A percentile compares a stretch with the other conserved stretches of the same genome.
Evolutionary conservation across 2,888 invertebrate genomes (phyloP).

Genomic region (Trachelus tabidus): DNA sequence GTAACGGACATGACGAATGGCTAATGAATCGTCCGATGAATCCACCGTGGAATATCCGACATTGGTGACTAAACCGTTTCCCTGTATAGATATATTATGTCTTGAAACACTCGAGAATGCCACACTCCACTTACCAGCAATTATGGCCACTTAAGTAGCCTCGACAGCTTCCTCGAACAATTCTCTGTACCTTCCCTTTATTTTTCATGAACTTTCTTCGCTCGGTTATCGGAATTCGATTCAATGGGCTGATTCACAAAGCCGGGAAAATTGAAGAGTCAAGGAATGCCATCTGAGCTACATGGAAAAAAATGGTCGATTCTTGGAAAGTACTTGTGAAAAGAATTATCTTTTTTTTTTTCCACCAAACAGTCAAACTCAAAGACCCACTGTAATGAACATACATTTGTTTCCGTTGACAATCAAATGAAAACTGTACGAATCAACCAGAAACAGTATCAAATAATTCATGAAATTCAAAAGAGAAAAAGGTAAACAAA

Average conservation of each 20-base stretch:
- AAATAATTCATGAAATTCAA: no score
- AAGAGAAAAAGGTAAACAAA: no score
- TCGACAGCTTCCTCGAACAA: neutral
- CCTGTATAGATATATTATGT: neutral
- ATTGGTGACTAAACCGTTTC: neutral
- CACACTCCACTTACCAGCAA: slow-evolving; percentile 23
- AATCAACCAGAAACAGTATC: no score
- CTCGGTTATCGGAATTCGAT: neutral
- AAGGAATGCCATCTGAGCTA: neutral
- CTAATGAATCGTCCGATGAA: neutral
- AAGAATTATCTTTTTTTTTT: neutral
- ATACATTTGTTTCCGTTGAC: neutral
- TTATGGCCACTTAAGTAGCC: slow-evolving; percentile 20
- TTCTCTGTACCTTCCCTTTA: neutral
- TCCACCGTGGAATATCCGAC: neutral
- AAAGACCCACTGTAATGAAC: neutral
- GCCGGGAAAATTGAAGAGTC: neutral
- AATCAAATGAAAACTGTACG: neutral
- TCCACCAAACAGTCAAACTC: neutral
- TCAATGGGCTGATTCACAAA: neutral
- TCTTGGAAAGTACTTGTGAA: neutral
- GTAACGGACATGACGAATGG: neutral
- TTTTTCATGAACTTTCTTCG: neutral
- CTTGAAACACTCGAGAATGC: slow-evolving; percentile 5
- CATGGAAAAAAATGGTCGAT: neutral